Evolutionary conservation across 64 coral and sea anemone species (phyloP), one percentile per base, ranked within the genome.

Genomic region (Montipora capricornis): DNA sequence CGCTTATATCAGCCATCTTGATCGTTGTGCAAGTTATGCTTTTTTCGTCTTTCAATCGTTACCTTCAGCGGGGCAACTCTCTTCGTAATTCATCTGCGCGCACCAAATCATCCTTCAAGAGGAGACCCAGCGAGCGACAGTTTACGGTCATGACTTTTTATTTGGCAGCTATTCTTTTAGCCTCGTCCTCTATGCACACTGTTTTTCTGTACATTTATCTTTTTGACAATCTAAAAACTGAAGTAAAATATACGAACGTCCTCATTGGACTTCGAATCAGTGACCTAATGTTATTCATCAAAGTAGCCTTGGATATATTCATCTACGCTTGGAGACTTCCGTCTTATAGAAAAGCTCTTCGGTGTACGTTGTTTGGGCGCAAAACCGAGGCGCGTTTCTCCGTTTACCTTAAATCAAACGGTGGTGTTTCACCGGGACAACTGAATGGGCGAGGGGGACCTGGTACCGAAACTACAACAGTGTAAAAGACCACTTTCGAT

Each of bases 291-390:
- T 76, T 93, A 9, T 93, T 93, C 47, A 50, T 93, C 20, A 93
- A 93, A 20, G 92, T 93, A 6, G 68, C 85, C 5, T 12, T 93
- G 20, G 92, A 93, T 73, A 77, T 87, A 5, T 93, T 93, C 69
- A 93, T 93, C 20, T 93, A 93, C 44, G 92, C 92, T 6, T 93
- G 92, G 92, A 80, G 92, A 24, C 66, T 93, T 19, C 92, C 92
- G 8, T 74, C 84, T 69, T 93, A 93, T 51, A 66, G 92, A 19
- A 87, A 66, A 50, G 92, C 92, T 76, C 76, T 93, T 17, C 87
- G 77, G 24, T 59, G 44, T 24, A 93, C 92, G 3, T 20, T 89
- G 10, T 22, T 80, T 70, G 66, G 46, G 1, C 29, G 66, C 3
- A 29, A 20, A 5, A 15, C 62, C 0, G 17, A 6, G 2, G 19